Base-by-base conservation (phyloP, 2,888 invertebrate genomes). In the Caenorhabditis afra region DNA sequence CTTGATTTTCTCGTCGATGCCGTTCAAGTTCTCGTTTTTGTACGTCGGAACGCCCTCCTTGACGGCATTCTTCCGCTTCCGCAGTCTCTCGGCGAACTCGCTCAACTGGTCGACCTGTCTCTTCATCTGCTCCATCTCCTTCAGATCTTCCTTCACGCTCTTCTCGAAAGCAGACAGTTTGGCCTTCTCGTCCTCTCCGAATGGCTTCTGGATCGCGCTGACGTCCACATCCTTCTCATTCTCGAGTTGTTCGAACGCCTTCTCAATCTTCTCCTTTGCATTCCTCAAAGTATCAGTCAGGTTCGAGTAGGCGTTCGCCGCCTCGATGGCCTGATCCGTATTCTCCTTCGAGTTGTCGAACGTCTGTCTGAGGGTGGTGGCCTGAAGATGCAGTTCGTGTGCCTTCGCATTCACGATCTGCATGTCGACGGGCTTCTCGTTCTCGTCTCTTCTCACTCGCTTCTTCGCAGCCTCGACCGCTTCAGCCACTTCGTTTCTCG, bases 241-340 rank as follows among this genome's bases (percentile, higher is more conserved):
- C 12, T 68, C 65, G 1, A 83, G 35, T 18, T 74, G 44, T 16
- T 49, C 62, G 22, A 65, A 44, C 0, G 87, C 87, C 16, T 78
- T 62, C 8, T 81, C 61, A 7, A 87, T 79, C 49, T 68, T 66
- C 20, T 79, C 82, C 49, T 75, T 68, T 1, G 89, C 89, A 37
- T 68, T 82, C 39, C 61, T 66, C 59, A 89, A 37, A n/a, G 77
- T 79, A 0, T 82, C 79, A 1, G 77, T 66, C 50, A 89, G 44
- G 18, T 87, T 83, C 20, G 85, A 67, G 76, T 87, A 89, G 14
- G 83, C 82, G 45, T 74, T 82, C 12, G 87, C 86, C 3, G 88
- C 89, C 18, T 83, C 83, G 7, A 89, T 64, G 7, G 86, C 85
- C 1, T 68, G 76, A 47, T 76, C 73, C 7, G 59, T 35, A 14